These are phyloP conservation scores for Drosophila eugracilis DNA, from an alignment of 1,140 invertebrate genomes.

Conservation along the genomic window DNA sequence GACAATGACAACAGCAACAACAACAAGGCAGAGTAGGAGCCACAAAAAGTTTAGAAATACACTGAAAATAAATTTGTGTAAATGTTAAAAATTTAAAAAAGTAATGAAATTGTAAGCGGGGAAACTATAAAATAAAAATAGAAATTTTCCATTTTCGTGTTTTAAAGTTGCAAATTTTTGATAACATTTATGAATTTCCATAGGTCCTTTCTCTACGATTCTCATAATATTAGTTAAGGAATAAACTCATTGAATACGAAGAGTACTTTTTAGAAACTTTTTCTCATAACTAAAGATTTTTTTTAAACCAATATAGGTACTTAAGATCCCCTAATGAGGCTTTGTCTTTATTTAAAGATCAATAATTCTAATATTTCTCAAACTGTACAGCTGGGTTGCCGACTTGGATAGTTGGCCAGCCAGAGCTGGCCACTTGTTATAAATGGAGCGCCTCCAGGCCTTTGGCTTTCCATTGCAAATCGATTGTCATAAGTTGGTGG, in stretches of 20 bases:
- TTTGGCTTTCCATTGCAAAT: constrained; percentile 79
- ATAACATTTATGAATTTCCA: too few relatives aligned
- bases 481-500: constrained; percentile 77
- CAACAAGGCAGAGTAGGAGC: constrained; percentile 24
- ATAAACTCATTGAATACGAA: too few relatives aligned
- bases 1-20: constrained; percentile 36
- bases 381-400: constrained; percentile 16
- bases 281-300: too few relatives aligned
- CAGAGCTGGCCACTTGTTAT: constrained; percentile 72
- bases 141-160: too few relatives aligned
- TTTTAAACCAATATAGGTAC: too few relatives aligned
- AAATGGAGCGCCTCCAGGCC: constrained; percentile 77
- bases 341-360: too few relatives aligned
- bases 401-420: constrained; percentile 37
- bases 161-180: too few relatives aligned
- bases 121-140: too few relatives aligned
- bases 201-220: background rate
- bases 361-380: constrained; percentile 6
- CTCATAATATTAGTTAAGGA: background rate
- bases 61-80: background rate
- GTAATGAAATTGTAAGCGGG: too few relatives aligned
- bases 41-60: constrained; percentile 34
- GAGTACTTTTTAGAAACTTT: too few relatives aligned
- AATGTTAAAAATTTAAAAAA: too few relatives aligned
- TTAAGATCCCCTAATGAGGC: background rate